Evolutionary conservation across 2,888 invertebrate genomes (phyloP).

Genomic region (Zonitis immaculata): DNA sequence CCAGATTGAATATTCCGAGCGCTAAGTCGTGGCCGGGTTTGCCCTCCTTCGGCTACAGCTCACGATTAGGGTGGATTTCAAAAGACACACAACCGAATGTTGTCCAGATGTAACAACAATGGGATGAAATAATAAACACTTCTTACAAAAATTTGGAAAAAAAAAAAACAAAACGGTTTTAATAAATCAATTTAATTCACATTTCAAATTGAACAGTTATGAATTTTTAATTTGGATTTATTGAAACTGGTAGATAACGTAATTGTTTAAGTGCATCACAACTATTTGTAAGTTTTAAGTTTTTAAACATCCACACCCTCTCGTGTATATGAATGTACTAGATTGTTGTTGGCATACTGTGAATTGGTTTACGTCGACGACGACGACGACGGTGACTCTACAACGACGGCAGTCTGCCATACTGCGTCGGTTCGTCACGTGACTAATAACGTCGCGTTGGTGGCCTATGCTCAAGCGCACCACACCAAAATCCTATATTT

Average conservation of each 20-base stretch:
- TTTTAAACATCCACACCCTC: constrained; percentile 17
- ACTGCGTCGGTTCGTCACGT: constrained; percentile 50
- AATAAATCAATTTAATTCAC: neutral
- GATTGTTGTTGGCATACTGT: constrained; percentile 21
- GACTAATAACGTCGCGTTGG: constrained; percentile 34
- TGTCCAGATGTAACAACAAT: neutral
- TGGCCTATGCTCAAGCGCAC: constrained; percentile 33
- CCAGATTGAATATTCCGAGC: neutral
- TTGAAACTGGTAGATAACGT: too few relatives aligned
- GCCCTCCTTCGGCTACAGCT: constrained; percentile 3
- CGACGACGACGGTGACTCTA: too few relatives aligned
- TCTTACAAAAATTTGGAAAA: too few relatives aligned
- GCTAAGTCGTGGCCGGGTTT: constrained; percentile 1
- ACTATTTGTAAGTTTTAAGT: constrained; percentile 4
- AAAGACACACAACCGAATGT: neutral
- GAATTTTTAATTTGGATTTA: too few relatives aligned
- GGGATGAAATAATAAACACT: neutral
- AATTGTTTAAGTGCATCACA: constrained; percentile 17
- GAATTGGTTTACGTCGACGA: constrained; percentile 20
- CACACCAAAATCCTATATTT: neutral
- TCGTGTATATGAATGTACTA: constrained; percentile 21
- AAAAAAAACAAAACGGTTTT: too few relatives aligned
- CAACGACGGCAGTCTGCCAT: constrained; percentile 33
- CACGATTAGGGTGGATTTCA: neutral
- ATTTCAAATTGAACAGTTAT: too few relatives aligned